These are phyloP conservation scores for Philopedon plagiatum DNA, from an alignment of 2,888 invertebrate genomes.

Conservation along the genomic window DNA sequence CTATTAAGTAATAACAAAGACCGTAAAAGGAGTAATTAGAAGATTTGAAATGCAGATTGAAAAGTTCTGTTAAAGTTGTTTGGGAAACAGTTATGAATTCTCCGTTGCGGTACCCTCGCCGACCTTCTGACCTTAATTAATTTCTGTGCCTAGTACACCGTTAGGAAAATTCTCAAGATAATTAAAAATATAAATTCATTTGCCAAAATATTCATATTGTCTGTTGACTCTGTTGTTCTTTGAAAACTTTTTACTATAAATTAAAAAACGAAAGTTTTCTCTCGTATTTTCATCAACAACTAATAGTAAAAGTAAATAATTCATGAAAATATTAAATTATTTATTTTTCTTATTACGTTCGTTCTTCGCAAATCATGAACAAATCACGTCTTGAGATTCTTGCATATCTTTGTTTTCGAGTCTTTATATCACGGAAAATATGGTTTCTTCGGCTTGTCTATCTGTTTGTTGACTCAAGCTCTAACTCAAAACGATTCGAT, in stretches of 20 bases:
- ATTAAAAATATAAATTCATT: constrained; percentile 16
- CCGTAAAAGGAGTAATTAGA: constrained; percentile 15
- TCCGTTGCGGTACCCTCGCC: not conserved
- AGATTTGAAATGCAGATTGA: constrained; percentile 39
- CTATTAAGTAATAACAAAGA: constrained; percentile 4
- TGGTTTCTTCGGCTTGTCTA: too few species aligned
- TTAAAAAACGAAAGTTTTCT: not conserved
- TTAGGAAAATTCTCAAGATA: not conserved
- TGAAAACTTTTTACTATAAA: not conserved
- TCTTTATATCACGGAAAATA: too few species aligned
- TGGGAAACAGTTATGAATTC: constrained; percentile 25
- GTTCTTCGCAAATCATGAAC: too few species aligned
- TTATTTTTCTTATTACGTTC: too few species aligned
- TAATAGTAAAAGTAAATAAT: too few species aligned
- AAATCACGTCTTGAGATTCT: too few species aligned
- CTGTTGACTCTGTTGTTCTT: not conserved
- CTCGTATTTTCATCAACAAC: not conserved
- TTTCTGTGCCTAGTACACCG: not conserved
- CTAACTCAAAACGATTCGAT: too few species aligned
- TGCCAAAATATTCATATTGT: constrained; percentile 8
- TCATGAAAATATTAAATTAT: not conserved
- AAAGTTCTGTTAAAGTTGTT: constrained; percentile 41
- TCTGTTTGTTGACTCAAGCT: too few species aligned
- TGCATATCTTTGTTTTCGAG: too few species aligned
- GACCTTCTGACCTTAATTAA: constrained; percentile 2